Conservation (phyloP, 2,888 invertebrate species). For the Drosophila pseudotakahashii region DNA sequence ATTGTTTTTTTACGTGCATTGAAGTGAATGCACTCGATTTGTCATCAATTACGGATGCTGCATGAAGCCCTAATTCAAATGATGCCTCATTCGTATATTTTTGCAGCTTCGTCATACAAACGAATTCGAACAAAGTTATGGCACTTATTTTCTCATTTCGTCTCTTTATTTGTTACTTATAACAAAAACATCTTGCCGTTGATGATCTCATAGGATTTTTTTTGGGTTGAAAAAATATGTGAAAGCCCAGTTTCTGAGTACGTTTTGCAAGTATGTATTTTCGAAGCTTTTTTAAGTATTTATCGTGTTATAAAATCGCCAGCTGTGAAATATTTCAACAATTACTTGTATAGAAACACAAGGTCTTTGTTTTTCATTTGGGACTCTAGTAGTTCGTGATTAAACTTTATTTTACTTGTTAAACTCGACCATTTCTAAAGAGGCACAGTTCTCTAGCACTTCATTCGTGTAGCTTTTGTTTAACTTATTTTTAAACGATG, state of each 20-base stretch:
- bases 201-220: constrained; percentile 41
- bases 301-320: neutral
- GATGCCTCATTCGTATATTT: constrained; percentile 4
- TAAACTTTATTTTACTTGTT: neutral
- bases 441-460: neutral
- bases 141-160: constrained; percentile 16
- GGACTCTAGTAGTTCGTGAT: neutral
- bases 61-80: neutral
- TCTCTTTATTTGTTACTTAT: constrained; percentile 25
- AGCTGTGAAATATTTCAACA: neutral
- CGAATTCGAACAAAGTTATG: constrained; percentile 3
- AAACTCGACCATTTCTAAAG: neutral
- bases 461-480: neutral
- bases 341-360: too few relatives aligned
- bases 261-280: neutral
- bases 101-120: constrained; percentile 14
- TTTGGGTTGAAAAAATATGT: constrained; percentile 12
- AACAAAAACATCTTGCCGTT: constrained; percentile 28
- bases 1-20: neutral
- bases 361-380: neutral
- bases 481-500: constrained; percentile 13
- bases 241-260: constrained; percentile 7
- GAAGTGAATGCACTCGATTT: constrained; percentile 8
- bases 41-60: constrained; percentile 15
- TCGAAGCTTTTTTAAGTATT: neutral